Percentiles rank a stretch among this genome's conserved stretches.
Conservation (phyloP, 2,888 invertebrate species). For the Philereme vetulata region DNA sequence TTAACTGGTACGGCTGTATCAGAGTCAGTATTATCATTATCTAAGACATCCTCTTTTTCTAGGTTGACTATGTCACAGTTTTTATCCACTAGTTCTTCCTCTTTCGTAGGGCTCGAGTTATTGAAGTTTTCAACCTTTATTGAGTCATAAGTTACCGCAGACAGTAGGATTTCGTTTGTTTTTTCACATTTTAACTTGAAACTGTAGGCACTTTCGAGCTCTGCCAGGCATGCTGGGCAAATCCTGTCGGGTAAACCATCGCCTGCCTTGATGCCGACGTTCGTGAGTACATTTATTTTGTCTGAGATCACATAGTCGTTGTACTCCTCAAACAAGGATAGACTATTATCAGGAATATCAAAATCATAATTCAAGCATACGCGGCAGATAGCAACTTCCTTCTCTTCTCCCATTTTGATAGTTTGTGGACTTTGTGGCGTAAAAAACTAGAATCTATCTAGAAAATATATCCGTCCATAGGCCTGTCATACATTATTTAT, state of each 20-base stretch:
- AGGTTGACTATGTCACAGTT: too few species aligned
- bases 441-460: too few species aligned
- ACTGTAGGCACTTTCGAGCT: constrained; percentile 58
- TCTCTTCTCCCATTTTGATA: constrained; percentile 12
- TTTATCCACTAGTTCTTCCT: too few species aligned
- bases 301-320: constrained; percentile 55
- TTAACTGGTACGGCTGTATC: too few species aligned
- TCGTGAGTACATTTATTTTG: constrained; percentile 59
- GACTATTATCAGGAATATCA: constrained; percentile 41
- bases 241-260: constrained; percentile 65
- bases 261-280: constrained; percentile 54
- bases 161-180: constrained; percentile 52
- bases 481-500: too few species aligned
- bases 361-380: constrained; percentile 55
- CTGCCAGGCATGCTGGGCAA: constrained; percentile 61
- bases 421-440: too few species aligned
- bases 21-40: too few species aligned
- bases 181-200: constrained; percentile 66
- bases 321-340: constrained; percentile 60
- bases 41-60: too few species aligned
- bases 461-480: too few species aligned
- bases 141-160: constrained; percentile 26
- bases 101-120: background rate
- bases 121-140: background rate
- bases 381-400: constrained; percentile 54